Percentiles rank a stretch among this genome's conserved stretches.
These are phyloP conservation scores for Protomyctophum bolini DNA, from an alignment of 2,113 vertebrate genomes.

Conservation along the genomic window DNA sequence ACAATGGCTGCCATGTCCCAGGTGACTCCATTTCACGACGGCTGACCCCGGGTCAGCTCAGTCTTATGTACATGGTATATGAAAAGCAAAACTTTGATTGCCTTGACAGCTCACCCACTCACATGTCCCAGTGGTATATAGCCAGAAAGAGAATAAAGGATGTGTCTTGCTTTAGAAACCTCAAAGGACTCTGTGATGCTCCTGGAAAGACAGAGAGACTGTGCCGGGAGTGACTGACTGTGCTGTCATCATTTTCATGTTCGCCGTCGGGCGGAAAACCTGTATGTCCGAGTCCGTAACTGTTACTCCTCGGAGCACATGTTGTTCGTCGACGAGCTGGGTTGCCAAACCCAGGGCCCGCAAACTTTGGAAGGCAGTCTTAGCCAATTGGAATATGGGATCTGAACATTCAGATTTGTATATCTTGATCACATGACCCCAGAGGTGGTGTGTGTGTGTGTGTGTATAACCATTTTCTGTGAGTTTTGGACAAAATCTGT, in stretches of 20 bases:
- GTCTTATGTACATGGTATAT: conserved; percentile 7
- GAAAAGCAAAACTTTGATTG: conserved; percentile 25
- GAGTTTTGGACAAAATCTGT: too few relatives aligned
- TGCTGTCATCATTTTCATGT: neutral
- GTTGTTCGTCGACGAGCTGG: too few relatives aligned
- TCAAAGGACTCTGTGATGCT: neutral
- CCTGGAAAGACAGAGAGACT: neutral
- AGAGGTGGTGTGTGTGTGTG: too few relatives aligned
- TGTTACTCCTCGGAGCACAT: too few relatives aligned
- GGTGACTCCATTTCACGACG: conserved; percentile 35
- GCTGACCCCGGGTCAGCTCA: conserved; percentile 43
- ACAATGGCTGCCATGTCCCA: conserved; percentile 27
- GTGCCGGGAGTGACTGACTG: neutral
- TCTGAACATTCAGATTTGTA: too few relatives aligned
- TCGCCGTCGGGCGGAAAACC: too few relatives aligned
- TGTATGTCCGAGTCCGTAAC: too few relatives aligned
- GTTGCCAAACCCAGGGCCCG: too few relatives aligned
- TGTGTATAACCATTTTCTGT: too few relatives aligned
- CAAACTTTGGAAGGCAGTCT: too few relatives aligned
- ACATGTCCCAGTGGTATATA: conserved; percentile 51
- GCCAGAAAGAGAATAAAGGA: conserved; percentile 39
- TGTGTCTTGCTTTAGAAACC: neutral
- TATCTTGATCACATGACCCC: too few relatives aligned
- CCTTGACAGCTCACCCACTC: conserved; percentile 59
- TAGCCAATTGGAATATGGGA: too few relatives aligned